Evolutionary conservation across 2,797 vertebrate species (phyloP), one percentile per base, ranked within the genome.

Genomic region (Neomorphus geoffroyi): DNA sequence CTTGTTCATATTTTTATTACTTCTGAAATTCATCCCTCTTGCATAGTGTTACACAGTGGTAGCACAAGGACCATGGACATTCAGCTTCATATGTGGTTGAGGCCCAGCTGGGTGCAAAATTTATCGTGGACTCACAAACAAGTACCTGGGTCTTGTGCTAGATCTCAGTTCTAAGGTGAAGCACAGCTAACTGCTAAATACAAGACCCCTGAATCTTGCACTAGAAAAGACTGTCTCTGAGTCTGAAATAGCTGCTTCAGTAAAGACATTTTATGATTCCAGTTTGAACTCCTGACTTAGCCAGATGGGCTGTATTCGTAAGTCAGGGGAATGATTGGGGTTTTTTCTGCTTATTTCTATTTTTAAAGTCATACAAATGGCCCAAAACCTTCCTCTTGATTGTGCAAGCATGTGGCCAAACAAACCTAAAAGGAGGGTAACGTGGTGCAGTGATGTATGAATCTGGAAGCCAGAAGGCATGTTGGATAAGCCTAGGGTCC

Each of bases 271-370:
- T 32, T 75, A 3, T 5, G 3, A 33, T 33, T 91, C 17, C 22
- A 53, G 7, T n/a, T 56, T 41, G 46, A 90, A 75, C 24, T 69
- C 23, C 41, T 78, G 41, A 67, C 6, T 39, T 26, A 79, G 39
- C 11, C 26, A 69, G 67, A 43, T 22, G 5, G 11, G 2, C 26
- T 66, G 9, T 37, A 16, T 48, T 90, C 35, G 9, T 50, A 75
- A 66, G 5, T n/a, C 23, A 64, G 46, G 30, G 0, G 3, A 95
- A 80, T 73, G 2, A 43, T 0, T 30, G 19, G 1, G 1, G 2
- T 35, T 13, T 10, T 67, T 46, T 66, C 4, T 69, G 13, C 17
- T 62, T 58, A 24, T 45, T 74, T 10, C 6, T 41, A 14, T 46
- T 69, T 18, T 41, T 73, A 28, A 73, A 91, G 37, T 28, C 64